These are phyloP conservation scores for Ceyx erithaca DNA, from an alignment of 2,797 vertebrate species.

Conservation along the genomic window DNA sequence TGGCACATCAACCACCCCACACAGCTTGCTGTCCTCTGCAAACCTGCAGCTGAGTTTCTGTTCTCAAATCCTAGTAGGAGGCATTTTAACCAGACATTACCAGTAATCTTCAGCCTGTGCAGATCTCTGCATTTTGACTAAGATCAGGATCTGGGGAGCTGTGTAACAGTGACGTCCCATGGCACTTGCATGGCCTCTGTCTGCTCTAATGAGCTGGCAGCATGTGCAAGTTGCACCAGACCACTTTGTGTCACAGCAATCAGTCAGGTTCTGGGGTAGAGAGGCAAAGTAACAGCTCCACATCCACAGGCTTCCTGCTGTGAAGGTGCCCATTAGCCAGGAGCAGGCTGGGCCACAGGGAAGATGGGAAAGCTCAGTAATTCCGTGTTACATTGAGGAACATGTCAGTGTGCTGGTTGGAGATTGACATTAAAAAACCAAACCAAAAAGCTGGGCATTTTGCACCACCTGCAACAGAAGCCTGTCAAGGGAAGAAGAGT, in stretches of 20 bases:
- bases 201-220: not conserved
- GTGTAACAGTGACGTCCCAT: not conserved
- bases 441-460: not conserved
- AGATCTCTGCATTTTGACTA: not conserved
- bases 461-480: constrained; percentile 22
- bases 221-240: not conserved
- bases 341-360: not conserved
- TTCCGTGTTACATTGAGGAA: not conserved
- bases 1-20: not conserved
- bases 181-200: too few species aligned
- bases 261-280: not conserved
- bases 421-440: not conserved
- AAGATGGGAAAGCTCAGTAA: not conserved
- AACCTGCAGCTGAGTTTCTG: not conserved
- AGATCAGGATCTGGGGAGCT: not conserved
- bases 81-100: not conserved
- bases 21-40: not conserved
- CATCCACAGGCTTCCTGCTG: not conserved
- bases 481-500: constrained; percentile 6
- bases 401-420: not conserved
- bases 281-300: not conserved
- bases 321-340: not conserved
- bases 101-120: not conserved
- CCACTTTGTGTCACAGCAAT: not conserved
- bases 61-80: not conserved